Percentiles rank a stretch among this genome's conserved stretches.
Evolutionary conservation across 2,888 invertebrate genomes (phyloP).

Genomic region (Drosophila niveifrons): DNA sequence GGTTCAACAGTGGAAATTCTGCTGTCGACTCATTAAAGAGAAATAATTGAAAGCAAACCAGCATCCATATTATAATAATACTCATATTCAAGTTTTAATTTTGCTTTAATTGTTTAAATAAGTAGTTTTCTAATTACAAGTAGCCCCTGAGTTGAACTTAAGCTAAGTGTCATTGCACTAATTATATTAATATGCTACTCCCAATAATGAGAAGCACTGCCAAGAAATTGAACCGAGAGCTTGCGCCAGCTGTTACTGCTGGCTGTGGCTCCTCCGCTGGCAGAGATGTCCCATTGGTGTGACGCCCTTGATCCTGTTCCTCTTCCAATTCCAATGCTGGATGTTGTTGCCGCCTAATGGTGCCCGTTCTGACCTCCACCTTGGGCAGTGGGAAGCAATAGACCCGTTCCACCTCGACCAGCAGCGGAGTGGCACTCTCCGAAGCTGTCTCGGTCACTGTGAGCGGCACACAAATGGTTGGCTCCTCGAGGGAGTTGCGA

Average conservation of each 20-base stretch:
- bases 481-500: slow-evolving; percentile 74
- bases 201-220: slow-evolving; percentile 36
- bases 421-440: slow-evolving; percentile 52
- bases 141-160: slow-evolving; percentile 67
- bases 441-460: slow-evolving; percentile 73
- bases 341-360: slow-evolving; percentile 30
- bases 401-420: slow-evolving; percentile 76
- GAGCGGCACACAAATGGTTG: slow-evolving; percentile 79
- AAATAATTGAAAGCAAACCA: no score
- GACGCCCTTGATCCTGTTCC: slow-evolving; percentile 22
- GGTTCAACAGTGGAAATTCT: no score
- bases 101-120: slow-evolving; percentile 50
- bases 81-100: slow-evolving; percentile 7
- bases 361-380: slow-evolving; percentile 64
- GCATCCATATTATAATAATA: no score
- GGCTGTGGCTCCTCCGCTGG: slow-evolving; percentile 32
- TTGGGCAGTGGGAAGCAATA: slow-evolving; percentile 81
- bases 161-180: slow-evolving; percentile 33
- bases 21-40: no score
- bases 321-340: slow-evolving; percentile 14
- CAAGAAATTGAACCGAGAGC: background rate
- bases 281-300: slow-evolving; percentile 20
- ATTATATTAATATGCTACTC: slow-evolving; percentile 29
- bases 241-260: slow-evolving; percentile 22
- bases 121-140: slow-evolving; percentile 44